Percentiles rank a stretch among this genome's conserved stretches.
phyloP scores from a whole-genome alignment of 2,113 vertebrate species.

The Recurvirostra avosetta region DNA sequence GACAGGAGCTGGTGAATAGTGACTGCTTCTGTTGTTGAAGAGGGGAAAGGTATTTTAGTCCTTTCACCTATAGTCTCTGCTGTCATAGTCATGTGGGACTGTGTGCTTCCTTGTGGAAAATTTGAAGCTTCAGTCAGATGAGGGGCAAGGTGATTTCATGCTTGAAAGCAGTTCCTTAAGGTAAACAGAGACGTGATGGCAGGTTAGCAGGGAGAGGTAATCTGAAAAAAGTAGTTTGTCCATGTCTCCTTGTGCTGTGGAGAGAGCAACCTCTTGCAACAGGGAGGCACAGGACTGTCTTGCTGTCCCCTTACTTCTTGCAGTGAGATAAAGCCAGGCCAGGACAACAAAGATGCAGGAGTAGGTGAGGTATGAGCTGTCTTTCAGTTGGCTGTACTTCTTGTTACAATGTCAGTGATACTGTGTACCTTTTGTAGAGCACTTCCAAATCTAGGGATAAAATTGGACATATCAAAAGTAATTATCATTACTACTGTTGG shows the following conservation, averaged over 20 bases:
- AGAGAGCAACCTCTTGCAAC: not conserved
- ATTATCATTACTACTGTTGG: not conserved
- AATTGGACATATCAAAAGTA: not conserved
- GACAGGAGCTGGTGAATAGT: not conserved
- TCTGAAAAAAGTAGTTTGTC: not conserved
- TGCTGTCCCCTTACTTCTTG: not conserved
- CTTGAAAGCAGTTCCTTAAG: not conserved
- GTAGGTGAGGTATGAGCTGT: not conserved
- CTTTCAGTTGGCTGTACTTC: fast-evolving
- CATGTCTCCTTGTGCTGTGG: fast-evolving
- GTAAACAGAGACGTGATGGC: not conserved
- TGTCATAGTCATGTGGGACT: not conserved
- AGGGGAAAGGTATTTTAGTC: not conserved
- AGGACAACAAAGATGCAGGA: not conserved
- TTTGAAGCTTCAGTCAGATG: not conserved
- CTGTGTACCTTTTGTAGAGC: not conserved
- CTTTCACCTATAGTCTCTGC: not conserved
- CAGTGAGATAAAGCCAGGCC: not conserved
- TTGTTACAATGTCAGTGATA: fast-evolving
- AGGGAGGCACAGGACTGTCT: not conserved
- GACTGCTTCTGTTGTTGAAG: not conserved
- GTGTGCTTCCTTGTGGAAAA: not conserved
- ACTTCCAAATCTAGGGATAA: not conserved
- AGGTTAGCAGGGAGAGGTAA: not conserved
- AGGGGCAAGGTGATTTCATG: not conserved